Percentiles rank a stretch among this genome's conserved stretches.
phyloP scores from a whole-genome alignment of 2,797 vertebrate species.

The Sphaeramia orbicularis region DNA sequence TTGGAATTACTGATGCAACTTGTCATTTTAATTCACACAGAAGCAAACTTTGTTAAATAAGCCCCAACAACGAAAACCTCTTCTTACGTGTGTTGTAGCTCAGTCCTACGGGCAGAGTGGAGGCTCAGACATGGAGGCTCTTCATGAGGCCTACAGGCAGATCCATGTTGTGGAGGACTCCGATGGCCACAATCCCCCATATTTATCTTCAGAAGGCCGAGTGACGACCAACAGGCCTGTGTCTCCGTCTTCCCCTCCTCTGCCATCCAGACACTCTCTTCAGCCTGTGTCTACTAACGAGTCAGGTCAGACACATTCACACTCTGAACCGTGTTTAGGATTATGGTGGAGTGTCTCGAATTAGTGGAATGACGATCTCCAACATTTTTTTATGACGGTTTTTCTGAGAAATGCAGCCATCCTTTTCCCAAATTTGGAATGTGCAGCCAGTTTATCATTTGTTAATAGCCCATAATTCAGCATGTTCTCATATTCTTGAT shows the following conservation, averaged over 20 bases:
- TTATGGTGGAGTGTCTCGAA: not conserved
- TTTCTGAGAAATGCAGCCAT: not conserved
- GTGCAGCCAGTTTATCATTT: not conserved
- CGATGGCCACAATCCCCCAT: constrained; percentile 30
- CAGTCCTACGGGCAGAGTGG: constrained; percentile 83
- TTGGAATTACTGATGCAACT: no score
- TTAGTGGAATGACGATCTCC: not conserved
- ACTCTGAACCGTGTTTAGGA: not conserved
- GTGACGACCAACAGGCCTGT: constrained; percentile 22
- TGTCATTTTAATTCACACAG: no score
- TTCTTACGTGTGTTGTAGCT: constrained; percentile 35
- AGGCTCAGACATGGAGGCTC: constrained; percentile 89
- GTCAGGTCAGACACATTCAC: constrained; percentile 78
- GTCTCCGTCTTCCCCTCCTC: constrained; percentile 61
- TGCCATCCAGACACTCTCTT: constrained; percentile 68
- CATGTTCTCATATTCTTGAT: not conserved
- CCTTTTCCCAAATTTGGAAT: no score
- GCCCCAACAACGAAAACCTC: no score
- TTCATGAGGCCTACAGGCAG: constrained; percentile 89
- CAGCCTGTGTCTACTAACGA: constrained; percentile 84
- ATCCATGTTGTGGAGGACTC: constrained; percentile 82
- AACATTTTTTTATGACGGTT: not conserved
- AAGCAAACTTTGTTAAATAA: no score
- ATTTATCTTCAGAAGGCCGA: constrained; percentile 12
- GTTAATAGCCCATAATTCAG: not conserved